Base-by-base conservation (phyloP, 2,888 invertebrate species). In the Tinea semifulvella region DNA sequence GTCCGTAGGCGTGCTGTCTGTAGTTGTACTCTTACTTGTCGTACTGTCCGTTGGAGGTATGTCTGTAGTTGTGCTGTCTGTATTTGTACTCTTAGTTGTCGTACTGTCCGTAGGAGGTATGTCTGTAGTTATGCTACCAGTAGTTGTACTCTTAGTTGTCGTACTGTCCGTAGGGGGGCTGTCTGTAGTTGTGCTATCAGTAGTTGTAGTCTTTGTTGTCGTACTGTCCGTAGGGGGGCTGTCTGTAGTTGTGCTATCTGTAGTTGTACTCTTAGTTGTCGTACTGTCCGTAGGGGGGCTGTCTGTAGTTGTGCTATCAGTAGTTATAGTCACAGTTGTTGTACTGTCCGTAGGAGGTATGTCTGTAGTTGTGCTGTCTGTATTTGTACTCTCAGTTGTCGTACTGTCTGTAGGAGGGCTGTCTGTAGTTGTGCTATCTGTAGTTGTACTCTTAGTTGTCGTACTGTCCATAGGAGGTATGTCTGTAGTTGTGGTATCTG, bases 141-240 rank as follows among this genome's bases (percentile, higher is more conserved):
- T 16, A 36, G 36, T 36, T 17, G 36, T 36, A 13, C 4, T 11
- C 18, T 19, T 11, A 3, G 19, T 11, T 2, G 50, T 48, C 4
- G 48, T 36, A n/a, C 18, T 27, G n/a, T 42, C 19, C 7, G 48
- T 47, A 1, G 49, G 44, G 14, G 46, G 26, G 16, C 3, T 26
- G 17, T 51, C 36, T 14, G 43, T 27, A n/a, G 27, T 27, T n/a
- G n/a, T 27, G 16, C 8, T 11, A 19, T 40, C 40, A 3, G 19
- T 22, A 2, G 50, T 48, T 6, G 48, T 36, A 8, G 42, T 38
- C 14, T 35, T 43, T 40, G 46, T 48, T 16, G 47, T 40, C 4
- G 40, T 3, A 22, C 43, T 46, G 3, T 48, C 43, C 14, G 38
- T 44, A n/a, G 38, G 13, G 7, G 10, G 18, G 22, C 18, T 26